A percentile compares a stretch with the other conserved stretches of the same genome.
Conservation (phyloP, 2,797 vertebrate genomes). For the Chelon labrosus region DNA sequence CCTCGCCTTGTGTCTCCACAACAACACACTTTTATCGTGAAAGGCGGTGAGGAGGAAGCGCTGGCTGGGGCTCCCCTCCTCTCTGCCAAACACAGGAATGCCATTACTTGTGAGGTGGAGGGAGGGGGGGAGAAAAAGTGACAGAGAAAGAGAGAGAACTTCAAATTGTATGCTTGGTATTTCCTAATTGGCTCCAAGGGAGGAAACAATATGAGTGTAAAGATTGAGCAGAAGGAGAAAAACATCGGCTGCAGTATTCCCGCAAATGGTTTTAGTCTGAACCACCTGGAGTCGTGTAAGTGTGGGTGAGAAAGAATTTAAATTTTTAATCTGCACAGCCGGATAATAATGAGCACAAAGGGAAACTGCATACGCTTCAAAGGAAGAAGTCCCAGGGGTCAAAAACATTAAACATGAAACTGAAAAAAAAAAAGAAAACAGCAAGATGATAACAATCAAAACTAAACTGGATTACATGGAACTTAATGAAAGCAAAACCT, state of each 20-base stretch:
- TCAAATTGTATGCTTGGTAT: constrained; percentile 23
- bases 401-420: constrained; percentile 9
- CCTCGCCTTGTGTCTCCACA: constrained; percentile 9
- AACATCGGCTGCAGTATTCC: constrained; percentile 23
- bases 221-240: not conserved
- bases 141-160: constrained; percentile 12
- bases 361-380: constrained; percentile 44
- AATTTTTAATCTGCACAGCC: constrained; percentile 60
- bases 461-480: constrained; percentile 3
- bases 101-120: constrained; percentile 3
- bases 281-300: constrained; percentile 28
- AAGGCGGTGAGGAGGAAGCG: not conserved
- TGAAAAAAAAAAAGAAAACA: constrained; percentile 15
- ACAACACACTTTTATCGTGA: constrained; percentile 28
- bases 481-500: not conserved
- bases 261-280: constrained; percentile 23
- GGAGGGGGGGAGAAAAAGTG: not conserved
- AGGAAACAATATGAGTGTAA: not conserved
- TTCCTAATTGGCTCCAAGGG: constrained; percentile 51
- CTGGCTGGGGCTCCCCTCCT: constrained; percentile 1
- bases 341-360: constrained; percentile 57
- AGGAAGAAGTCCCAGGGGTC: constrained; percentile 13
- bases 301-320: constrained; percentile 11
- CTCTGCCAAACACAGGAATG: constrained; percentile 20
- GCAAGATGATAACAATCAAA: not conserved